These are phyloP conservation scores for Tetramorium simillimum DNA, from an alignment of 1,140 invertebrate genomes.

Conservation along the genomic window DNA sequence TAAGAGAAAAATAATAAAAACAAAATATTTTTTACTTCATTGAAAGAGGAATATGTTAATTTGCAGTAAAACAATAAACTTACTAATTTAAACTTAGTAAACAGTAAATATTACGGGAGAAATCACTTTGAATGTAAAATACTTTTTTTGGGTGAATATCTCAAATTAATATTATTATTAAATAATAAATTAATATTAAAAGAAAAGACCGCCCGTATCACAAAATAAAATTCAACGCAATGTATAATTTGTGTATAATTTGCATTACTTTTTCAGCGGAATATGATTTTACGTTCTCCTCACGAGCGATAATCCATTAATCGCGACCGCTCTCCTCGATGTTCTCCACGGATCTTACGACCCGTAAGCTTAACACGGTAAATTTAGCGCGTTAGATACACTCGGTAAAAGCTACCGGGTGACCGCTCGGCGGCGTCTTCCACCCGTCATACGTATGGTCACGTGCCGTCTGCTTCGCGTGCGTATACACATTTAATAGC, in stretches of 20 bases:
- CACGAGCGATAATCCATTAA: slow-evolving; percentile 24
- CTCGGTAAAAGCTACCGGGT: slow-evolving; percentile 50
- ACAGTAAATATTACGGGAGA: no score
- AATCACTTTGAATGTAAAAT: no score
- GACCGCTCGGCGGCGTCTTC: slow-evolving; percentile 58
- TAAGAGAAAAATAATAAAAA: no score
- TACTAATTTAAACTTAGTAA: no score
- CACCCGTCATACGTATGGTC: slow-evolving; percentile 62
- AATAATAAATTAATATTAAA: background rate
- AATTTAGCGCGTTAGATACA: slow-evolving; percentile 45
- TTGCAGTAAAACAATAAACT: no score
- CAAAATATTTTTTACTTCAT: no score
- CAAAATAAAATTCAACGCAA: background rate
- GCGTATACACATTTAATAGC: slow-evolving; percentile 67
- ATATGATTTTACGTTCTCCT: background rate
- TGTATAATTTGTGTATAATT: background rate
- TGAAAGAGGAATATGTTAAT: no score
- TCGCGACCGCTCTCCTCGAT: background rate
- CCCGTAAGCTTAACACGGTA: slow-evolving; percentile 33
- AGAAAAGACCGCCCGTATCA: background rate
- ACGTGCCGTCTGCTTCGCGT: slow-evolving; percentile 76
- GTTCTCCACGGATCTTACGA: slow-evolving; percentile 9
- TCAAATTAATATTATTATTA: no score
- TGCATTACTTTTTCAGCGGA: background rate
- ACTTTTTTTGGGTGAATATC: no score